These are phyloP conservation scores for Coranthus polyacanthus DNA, from an alignment of 2,797 vertebrate species.

Conservation along the genomic window DNA sequence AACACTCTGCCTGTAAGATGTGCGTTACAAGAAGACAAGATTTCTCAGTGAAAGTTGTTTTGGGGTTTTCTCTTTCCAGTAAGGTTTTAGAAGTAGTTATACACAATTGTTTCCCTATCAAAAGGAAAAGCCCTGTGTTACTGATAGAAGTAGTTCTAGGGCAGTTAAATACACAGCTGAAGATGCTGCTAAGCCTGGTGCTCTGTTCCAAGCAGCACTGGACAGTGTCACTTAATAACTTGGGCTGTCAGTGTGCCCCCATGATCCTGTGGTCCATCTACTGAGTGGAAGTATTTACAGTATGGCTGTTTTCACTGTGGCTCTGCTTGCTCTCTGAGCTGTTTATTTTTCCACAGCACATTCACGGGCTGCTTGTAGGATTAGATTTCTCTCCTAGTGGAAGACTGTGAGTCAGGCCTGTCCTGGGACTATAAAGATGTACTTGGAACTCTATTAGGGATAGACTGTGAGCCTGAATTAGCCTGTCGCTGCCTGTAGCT, in stretches of 20 bases:
- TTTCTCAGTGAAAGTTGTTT: constrained; percentile 12
- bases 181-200: constrained; percentile 2
- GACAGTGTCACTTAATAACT: constrained; percentile 33
- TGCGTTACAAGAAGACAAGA: not conserved
- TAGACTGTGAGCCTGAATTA: constrained; percentile 54
- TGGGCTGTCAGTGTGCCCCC: constrained; percentile 21
- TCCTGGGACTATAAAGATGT: constrained; percentile 65
- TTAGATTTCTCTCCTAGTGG: constrained; percentile 63
- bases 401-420: constrained; percentile 52
- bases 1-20: constrained; percentile 15
- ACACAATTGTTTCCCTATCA: not conserved
- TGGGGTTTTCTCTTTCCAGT: constrained; percentile 16
- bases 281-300: constrained; percentile 69
- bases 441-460: constrained; percentile 58
- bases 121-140: not conserved
- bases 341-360: constrained; percentile 75
- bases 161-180: not conserved
- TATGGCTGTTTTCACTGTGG: constrained; percentile 63
- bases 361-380: constrained; percentile 62
- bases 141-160: constrained; percentile 9
- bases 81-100: constrained; percentile 9
- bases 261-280: constrained; percentile 54
- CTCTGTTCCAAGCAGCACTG: constrained; percentile 19
- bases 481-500: constrained; percentile 43
- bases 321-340: constrained; percentile 51